Evolutionary conservation across 2,797 vertebrate species (phyloP), one percentile per base, ranked within the genome.

Genomic region (Chanos chanos): DNA sequence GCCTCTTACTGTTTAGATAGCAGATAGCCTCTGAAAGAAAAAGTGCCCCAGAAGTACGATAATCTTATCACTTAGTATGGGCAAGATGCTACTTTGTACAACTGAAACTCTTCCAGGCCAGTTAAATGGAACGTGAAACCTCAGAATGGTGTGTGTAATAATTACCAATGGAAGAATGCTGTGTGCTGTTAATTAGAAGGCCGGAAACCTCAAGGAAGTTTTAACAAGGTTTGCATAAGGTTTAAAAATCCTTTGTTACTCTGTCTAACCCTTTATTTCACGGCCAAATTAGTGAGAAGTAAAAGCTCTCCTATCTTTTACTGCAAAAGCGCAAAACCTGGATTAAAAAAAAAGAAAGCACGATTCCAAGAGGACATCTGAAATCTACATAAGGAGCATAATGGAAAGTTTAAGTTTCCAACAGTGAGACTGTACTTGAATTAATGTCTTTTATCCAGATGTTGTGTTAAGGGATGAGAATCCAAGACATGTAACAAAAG

Each of bases 141-240:
- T 18, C 13, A 22, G 44, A 39, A 31, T 7, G 31, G 39, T n/a
- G 45, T 36, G 22, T 16, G 30, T 12, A 10, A 16, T 8, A 9
- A 64, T 61, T 51, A 51, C 61, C 49, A 51, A 68, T 33, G 15
- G 57, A 40, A 45, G 49, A 66, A 43, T 43, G 27, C 30, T n/a
- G 12, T 18, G 5, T 21, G 40, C 28, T 10, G 8, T 43, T 43
- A 65, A 73, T 51, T 33, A 28, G 27, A 27, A 39, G 54, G 15
- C 33, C 52, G 30, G 25, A 43, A 52, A 33, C 18, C 37, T 45
- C 4, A 37, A 31, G 3, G 40, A 16, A 27, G 13, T 43, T 54
- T 61, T 47, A 27, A 60, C 6, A 50, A 10, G 8, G 12, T 21
- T 33, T 57, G 41, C 21, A 41, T 13, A 2, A 44, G 33, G 24